These are phyloP conservation scores for Montipora cactus DNA, from an alignment of 64 coral and sea anemone genomes.

Conservation along the genomic window DNA sequence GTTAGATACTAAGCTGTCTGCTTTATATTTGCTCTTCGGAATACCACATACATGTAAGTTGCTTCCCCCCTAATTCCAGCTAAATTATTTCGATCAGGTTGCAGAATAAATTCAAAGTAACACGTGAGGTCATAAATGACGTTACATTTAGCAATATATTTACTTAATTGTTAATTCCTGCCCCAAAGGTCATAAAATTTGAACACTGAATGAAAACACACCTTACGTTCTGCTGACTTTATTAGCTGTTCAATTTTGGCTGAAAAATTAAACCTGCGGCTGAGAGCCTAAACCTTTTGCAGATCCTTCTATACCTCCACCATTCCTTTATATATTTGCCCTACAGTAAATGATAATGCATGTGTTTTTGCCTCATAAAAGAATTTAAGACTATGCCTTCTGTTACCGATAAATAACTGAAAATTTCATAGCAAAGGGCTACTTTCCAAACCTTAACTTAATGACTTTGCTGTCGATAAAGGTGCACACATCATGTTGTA, in stretches of 20 bases:
- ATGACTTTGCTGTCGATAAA: too few relatives aligned
- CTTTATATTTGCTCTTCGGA: background rate
- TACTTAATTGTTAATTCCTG: background rate
- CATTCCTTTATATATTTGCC: background rate
- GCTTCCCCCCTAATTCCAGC: background rate
- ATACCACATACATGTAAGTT: background rate
- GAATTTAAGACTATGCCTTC: too few relatives aligned
- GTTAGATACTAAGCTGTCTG: background rate
- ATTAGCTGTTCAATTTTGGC: background rate
- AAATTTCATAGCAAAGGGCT: too few relatives aligned
- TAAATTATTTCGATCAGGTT: background rate
- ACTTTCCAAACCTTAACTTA: too few relatives aligned
- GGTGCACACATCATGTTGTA: too few relatives aligned
- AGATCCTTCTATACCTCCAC: background rate
- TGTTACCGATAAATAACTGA: too few relatives aligned
- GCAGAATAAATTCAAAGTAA: background rate
- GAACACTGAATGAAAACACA: constrained; percentile 4
- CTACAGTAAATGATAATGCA: too few relatives aligned
- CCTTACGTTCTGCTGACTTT: background rate
- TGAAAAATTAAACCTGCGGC: background rate
- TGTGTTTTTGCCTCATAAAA: too few relatives aligned
- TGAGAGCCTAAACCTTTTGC: background rate
- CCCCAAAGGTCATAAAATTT: background rate
- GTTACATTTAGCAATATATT: background rate
- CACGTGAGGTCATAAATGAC: constrained; percentile 1